These are phyloP conservation scores for Chloropsis cyanopogon DNA, from an alignment of 2,113 vertebrate genomes.

Conservation along the genomic window DNA sequence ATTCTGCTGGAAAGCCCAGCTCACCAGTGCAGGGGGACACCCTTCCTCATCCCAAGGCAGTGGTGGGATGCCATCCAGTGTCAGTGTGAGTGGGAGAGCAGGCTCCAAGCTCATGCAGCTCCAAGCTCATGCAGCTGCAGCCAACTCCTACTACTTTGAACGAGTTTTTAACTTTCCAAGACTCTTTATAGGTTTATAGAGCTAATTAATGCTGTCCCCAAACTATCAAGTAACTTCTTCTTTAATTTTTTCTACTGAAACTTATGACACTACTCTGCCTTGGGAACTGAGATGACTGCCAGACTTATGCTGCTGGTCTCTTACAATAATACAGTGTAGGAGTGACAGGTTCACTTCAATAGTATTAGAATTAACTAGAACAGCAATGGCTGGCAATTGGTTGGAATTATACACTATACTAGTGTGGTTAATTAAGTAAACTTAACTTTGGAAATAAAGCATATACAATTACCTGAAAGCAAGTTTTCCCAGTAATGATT, in stretches of 20 bases:
- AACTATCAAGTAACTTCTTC: background rate
- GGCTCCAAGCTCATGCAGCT: background rate
- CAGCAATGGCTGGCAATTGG: background rate
- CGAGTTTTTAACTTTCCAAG: background rate
- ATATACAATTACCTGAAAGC: background rate
- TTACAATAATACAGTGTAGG: background rate
- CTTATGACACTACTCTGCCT: background rate
- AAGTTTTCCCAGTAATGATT: background rate
- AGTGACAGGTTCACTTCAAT: background rate
- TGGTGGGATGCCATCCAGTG: background rate
- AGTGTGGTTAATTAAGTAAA: background rate
- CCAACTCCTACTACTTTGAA: background rate
- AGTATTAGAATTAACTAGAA: background rate
- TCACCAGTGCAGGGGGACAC: background rate
- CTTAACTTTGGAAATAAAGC: background rate
- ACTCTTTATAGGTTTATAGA: background rate
- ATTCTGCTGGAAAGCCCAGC: background rate
- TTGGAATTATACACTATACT: background rate
- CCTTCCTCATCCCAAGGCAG: background rate
- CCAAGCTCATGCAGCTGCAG: background rate
- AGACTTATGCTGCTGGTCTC: background rate
- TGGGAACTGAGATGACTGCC: background rate
- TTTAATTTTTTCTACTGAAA: background rate
- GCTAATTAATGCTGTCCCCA: background rate
- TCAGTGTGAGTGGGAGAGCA: rapidly evolving